A percentile compares a stretch with the other conserved stretches of the same genome.
These are phyloP conservation scores for Napeogenes inachia DNA, from an alignment of 2,888 invertebrate genomes.

Conservation along the genomic window DNA sequence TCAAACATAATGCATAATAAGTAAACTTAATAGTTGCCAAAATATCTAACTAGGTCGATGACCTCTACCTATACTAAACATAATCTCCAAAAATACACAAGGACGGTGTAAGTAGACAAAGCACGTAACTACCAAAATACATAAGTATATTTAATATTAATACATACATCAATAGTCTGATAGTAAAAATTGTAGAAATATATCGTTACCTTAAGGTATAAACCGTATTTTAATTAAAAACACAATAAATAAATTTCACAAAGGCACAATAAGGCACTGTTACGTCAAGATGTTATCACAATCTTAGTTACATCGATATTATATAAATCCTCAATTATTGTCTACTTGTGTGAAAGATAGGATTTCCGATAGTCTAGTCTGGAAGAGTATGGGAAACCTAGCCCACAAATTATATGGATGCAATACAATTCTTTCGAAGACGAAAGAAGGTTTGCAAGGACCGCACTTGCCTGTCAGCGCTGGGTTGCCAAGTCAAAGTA, in stretches of 20 bases:
- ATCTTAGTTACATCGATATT: conserved; percentile 53
- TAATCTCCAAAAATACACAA: conserved; percentile 73
- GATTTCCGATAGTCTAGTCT: conserved; percentile 65
- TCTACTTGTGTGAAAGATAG: conserved; percentile 34
- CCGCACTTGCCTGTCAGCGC: conserved; percentile 27
- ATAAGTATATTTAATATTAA: conserved; percentile 50
- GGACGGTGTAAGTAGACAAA: conserved; percentile 76
- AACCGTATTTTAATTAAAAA: conserved; percentile 67
- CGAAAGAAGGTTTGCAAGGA: conserved; percentile 64
- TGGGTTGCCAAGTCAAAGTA: conserved; percentile 25
- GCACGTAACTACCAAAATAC: conserved; percentile 57
- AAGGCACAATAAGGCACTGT: conserved; percentile 76
- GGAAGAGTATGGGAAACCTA: conserved; percentile 65
- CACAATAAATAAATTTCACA: conserved; percentile 68
- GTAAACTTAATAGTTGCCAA: conserved; percentile 58
- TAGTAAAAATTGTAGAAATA: conserved; percentile 65
- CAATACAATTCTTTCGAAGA: conserved; percentile 60
- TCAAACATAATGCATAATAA: conserved; percentile 42
- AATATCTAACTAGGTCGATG: conserved; percentile 60
- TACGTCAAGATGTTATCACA: conserved; percentile 75
- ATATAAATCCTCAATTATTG: conserved; percentile 40
- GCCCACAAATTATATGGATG: conserved; percentile 38
- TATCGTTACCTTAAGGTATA: conserved; percentile 35
- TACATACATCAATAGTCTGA: conserved; percentile 57
- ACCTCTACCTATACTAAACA: conserved; percentile 57